Evolutionary conservation across 2,888 invertebrate species (phyloP), one percentile per base, ranked within the genome.

Genomic region (Dione juno): DNA sequence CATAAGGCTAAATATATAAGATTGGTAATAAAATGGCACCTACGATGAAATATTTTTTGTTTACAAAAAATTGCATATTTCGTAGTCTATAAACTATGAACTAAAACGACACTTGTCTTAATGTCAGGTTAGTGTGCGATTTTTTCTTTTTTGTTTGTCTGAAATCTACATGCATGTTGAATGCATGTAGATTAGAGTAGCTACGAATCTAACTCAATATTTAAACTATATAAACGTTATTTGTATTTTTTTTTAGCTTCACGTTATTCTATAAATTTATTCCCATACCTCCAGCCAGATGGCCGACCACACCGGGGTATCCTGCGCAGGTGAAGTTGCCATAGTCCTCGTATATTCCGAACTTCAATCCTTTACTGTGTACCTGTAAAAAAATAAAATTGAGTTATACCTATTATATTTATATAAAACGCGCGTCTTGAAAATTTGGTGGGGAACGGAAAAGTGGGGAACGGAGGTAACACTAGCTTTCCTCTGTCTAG

Each of bases 271-370:
- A n/a, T n/a, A n/a, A n/a, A n/a, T n/a, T n/a, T n/a, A 21, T n/a
- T 21, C 3, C 7, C 75, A 77, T 81, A 93, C 93, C 93, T 77
- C 94, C 94, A 82, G 97, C 95, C 80, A 98, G 94, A 90, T 96
- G 96, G 7, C 97, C 97, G 75, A 98, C 94, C 67, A 98, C 97
- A 11, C 99, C 99, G 0, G 99, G 99, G 86, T 98, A 99, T 3
- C 99, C 99, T 1, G 97, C 99, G 86, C 99, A 99, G 0, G 99
- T 99, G 88, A 97, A 97, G 84, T 98, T 98, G 8, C 99, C 99
- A 86, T 97, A 99, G 87, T 99, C 99, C 85, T 98, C 98, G 85
- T 99, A 99, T 76, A 99, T 99, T 35, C 99, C 99, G 83, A 99
- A 97, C 88, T 98, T 98, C 59, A 99, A 92, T 16, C 98, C 98